These are phyloP conservation scores for Dipodomys spectabilis DNA, from an alignment of 2,113 vertebrate genomes.

Conservation along the genomic window DNA sequence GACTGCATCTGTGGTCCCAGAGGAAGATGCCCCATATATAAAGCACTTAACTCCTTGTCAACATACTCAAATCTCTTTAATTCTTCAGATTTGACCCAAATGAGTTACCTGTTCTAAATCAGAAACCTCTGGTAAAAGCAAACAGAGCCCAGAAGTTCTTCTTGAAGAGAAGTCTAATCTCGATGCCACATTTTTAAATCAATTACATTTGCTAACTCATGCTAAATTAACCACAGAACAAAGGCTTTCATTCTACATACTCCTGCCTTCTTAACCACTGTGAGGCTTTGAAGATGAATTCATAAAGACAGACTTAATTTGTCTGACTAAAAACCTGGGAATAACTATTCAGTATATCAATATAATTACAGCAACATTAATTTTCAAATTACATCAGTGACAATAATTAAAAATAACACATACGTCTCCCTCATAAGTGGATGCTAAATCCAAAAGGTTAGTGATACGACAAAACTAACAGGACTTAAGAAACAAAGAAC, in stretches of 20 bases:
- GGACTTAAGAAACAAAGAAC: too few relatives aligned
- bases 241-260: conserved; percentile 72
- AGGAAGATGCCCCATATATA: conserved; percentile 45
- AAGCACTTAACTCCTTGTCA: conserved; percentile 68
- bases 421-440: too few relatives aligned
- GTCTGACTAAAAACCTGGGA: conserved; percentile 80
- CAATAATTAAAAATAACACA: too few relatives aligned
- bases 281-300: conserved; percentile 79
- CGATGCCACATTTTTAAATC: conserved; percentile 54
- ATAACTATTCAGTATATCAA: conserved; percentile 79
- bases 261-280: conserved; percentile 69
- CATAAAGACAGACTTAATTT: conserved; percentile 76
- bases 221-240: conserved; percentile 78
- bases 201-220: conserved; percentile 76
- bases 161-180: conserved; percentile 72
- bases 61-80: conserved; percentile 62
- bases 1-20: conserved; percentile 43
- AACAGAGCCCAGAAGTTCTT: conserved; percentile 69
- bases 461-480: too few relatives aligned
- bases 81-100: conserved; percentile 66
- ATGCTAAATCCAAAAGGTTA: too few relatives aligned
- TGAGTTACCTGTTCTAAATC: conserved; percentile 67
- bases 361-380: conserved; percentile 84
- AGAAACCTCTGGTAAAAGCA: conserved; percentile 65
- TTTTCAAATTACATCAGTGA: conserved; percentile 81